Evolutionary conservation across 2,797 vertebrate species (phyloP), one percentile per base, ranked within the genome.

Genomic region (Cyclura pinguis): DNA sequence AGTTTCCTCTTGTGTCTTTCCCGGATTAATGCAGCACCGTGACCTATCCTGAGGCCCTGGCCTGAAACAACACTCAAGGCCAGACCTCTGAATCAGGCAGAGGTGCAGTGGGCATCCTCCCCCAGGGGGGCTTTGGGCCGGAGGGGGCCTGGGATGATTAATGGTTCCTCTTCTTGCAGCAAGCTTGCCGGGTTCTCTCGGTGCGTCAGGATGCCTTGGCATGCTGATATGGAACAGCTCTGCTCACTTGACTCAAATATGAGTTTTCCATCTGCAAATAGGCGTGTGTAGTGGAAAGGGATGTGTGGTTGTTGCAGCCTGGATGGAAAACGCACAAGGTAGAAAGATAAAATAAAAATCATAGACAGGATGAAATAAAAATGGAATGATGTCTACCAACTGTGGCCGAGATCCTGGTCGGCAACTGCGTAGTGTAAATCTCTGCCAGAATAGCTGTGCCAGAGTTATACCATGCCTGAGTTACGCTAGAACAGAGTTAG

Each of bases 331-430:
- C 72, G 72, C 29, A 4, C 64, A 78, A n/a, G 4, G 1, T 6
- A 22, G 12, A 85, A 47, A 80, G 6, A 0, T 69, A 55, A 80
- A 8, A 0, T 78, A 12, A 1, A 80, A 80, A 35, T 47, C 87
- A 67, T 77, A 80, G 32, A 82, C 86, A 93, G 52, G 29, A 50
- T 22, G 82, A 85, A 82, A 12, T 90, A 94, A 88, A 91, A 94
- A 91, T 85, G 86, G 57, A 1, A 0, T 80, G 84, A 80, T 84
- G 83, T 81, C 90, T 89, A 78, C 73, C 91, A 92, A 55, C 47
- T 3, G 0, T 69, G 3, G 84, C 1, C 92, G 80, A 42, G 91
- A 57, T 74, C 0, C 67, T 69, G 12, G 67, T 12, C 67, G 6
- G 67, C 67, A 32, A 29, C 32, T 69, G 67, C 29, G 8, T 3